Evolutionary conservation across 2,113 vertebrate species (phyloP).

Genomic region (Cardinalis cardinalis): DNA sequence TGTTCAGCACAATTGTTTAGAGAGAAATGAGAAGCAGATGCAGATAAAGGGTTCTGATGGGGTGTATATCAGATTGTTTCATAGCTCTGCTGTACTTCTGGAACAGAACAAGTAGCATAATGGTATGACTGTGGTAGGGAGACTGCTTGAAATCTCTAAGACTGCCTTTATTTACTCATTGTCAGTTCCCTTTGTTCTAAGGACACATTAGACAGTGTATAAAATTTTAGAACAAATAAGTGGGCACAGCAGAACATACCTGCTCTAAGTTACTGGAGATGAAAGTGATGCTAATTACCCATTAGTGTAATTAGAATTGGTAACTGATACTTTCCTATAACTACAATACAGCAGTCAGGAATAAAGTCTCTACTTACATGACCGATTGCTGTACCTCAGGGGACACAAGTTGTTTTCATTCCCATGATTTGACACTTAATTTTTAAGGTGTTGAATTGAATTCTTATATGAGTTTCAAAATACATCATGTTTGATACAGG

Average conservation of each 20-base stretch:
- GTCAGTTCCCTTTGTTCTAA: background rate
- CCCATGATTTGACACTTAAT: background rate
- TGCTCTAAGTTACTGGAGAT: background rate
- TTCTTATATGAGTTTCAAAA: background rate
- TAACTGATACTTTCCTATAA: conserved; percentile 64
- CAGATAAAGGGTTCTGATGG: background rate
- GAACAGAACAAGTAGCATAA: background rate
- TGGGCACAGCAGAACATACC: background rate
- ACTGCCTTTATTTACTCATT: background rate
- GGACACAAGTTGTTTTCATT: background rate
- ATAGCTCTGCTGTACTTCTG: background rate
- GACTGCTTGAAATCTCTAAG: background rate
- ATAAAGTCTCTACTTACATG: conserved; percentile 49
- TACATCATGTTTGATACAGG: background rate
- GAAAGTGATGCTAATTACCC: conserved; percentile 18
- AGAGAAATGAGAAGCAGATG: conserved; percentile 14
- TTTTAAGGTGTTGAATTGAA: background rate
- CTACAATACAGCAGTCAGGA: conserved; percentile 34
- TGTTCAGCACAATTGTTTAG: background rate
- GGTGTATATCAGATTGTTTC: background rate
- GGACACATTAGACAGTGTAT: background rate
- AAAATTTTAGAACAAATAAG: conserved; percentile 44
- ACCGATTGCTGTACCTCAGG: background rate
- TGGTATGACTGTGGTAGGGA: background rate
- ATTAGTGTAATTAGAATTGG: conserved; percentile 72